Percentiles rank a stretch among this genome's conserved stretches.
These are phyloP conservation scores for Zele albiditarsus DNA, from an alignment of 2,888 invertebrate species.

Conservation along the genomic window DNA sequence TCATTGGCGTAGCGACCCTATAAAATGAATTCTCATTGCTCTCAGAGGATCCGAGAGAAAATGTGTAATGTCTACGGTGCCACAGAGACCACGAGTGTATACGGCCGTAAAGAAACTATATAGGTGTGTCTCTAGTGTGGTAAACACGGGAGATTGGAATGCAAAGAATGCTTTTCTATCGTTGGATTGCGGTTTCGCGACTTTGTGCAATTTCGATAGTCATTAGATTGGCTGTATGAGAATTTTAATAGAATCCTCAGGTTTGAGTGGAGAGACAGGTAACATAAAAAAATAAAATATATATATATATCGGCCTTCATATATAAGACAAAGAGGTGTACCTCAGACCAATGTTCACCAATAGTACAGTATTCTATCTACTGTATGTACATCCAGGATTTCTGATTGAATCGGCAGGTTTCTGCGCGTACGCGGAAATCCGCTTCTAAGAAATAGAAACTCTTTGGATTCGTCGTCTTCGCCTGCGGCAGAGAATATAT, in stretches of 20 bases:
- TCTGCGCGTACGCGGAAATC: constrained; percentile 46
- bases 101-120: not conserved
- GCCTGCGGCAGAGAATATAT: too few species aligned
- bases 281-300: not conserved
- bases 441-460: constrained; percentile 49
- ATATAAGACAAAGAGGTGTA: too few species aligned
- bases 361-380: not conserved
- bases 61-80: not conserved
- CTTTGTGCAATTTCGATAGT: constrained; percentile 4
- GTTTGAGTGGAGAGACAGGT: not conserved
- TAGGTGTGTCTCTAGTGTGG: constrained; percentile 23
- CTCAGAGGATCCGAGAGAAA: not conserved
- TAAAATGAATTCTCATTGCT: not conserved
- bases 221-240: not conserved
- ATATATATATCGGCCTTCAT: too few species aligned
- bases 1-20: not conserved
- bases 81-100: not conserved
- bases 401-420: constrained; percentile 32
- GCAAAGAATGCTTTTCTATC: constrained; percentile 38
- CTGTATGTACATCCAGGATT: constrained; percentile 26
- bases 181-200: constrained; percentile 28
- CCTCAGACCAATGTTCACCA: too few species aligned
- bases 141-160: constrained; percentile 46
- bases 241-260: not conserved
- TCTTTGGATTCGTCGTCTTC: constrained; percentile 15